Evolutionary conservation across 2,113 vertebrate species (phyloP).

Genomic region (Emydocephalus ijimae): DNA sequence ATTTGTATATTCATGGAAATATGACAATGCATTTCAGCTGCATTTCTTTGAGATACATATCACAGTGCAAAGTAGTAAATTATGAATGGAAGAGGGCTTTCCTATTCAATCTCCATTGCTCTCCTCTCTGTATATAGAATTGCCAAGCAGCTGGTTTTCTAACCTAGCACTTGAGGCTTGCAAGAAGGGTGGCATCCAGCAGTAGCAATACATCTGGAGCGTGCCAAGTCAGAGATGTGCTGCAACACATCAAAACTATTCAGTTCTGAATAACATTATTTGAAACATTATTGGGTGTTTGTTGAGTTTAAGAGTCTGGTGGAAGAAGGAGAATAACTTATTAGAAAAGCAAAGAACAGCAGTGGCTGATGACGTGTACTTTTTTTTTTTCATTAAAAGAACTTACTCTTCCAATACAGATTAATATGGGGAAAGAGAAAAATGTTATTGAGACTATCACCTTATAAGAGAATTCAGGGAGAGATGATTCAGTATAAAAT

Average conservation of each 20-base stretch:
- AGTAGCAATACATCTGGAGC: not conserved
- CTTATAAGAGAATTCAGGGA: not conserved
- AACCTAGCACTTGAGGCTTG: not conserved
- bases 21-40: not conserved
- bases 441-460: not conserved
- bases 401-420: not conserved
- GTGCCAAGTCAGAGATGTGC: not conserved
- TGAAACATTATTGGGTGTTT: not conserved
- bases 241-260: not conserved
- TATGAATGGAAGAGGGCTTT: not conserved
- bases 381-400: not conserved
- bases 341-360: not conserved
- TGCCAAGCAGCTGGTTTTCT: not conserved
- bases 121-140: not conserved
- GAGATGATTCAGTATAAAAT: not conserved
- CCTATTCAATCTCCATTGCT: not conserved
- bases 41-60: not conserved
- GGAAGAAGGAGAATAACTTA: not conserved
- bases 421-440: not conserved
- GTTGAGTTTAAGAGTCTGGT: not conserved
- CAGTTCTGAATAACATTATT: not conserved
- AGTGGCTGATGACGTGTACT: not conserved
- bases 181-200: not conserved
- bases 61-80: not conserved
- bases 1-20: not conserved